phyloP scores from a whole-genome alignment of 2,797 vertebrate species.

The Pseudochromis fuscus region DNA sequence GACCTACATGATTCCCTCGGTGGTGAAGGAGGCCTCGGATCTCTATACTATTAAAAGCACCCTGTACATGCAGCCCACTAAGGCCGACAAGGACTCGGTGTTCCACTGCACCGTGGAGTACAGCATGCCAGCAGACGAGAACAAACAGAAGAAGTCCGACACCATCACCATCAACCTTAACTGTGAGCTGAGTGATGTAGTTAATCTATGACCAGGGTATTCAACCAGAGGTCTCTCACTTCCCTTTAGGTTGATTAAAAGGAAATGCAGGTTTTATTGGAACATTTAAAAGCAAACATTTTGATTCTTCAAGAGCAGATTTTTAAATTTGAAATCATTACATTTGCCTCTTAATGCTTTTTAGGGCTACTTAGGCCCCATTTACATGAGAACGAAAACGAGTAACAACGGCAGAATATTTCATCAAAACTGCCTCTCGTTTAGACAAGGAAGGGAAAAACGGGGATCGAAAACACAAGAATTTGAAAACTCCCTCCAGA shows the following conservation, averaged over 20 bases:
- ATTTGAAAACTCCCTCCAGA: too few species aligned
- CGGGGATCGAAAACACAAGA: too few species aligned
- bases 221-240: not conserved
- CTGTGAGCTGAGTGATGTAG: slow-evolving; percentile 80
- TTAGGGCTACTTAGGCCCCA: too few species aligned
- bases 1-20: slow-evolving; percentile 82
- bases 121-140: slow-evolving; percentile 72
- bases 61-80: slow-evolving; percentile 85
- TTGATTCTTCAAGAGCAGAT: too few species aligned
- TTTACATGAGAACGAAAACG: too few species aligned
- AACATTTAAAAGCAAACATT: slow-evolving; percentile 4
- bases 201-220: not conserved
- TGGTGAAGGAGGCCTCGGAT: slow-evolving; percentile 88
- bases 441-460: too few species aligned
- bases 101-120: slow-evolving; percentile 88
- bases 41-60: slow-evolving; percentile 85
- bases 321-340: too few species aligned
- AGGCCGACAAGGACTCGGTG: slow-evolving; percentile 83
- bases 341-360: too few species aligned
- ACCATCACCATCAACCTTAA: slow-evolving; percentile 86
- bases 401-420: too few species aligned
- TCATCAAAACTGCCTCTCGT: too few species aligned
- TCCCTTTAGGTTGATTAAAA: not conserved
- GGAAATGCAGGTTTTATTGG: not conserved
- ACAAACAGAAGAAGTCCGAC: slow-evolving; percentile 75